Conservation (phyloP, 2,797 vertebrate genomes). For the Sebastes taczanowskii region DNA sequence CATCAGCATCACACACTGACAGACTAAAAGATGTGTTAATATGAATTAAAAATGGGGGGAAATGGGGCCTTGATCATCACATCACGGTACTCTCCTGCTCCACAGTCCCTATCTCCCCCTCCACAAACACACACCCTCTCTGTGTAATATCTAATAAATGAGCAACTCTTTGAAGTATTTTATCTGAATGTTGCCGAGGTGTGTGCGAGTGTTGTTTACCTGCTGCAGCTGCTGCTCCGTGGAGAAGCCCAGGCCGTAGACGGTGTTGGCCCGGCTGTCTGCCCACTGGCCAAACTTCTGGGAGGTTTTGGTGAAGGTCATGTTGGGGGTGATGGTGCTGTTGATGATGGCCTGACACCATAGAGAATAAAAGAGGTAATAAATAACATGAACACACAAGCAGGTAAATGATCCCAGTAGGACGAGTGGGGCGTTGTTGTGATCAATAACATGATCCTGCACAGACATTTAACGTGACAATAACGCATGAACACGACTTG, state of each 20-base stretch:
- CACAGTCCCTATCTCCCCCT: too few species aligned
- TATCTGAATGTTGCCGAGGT: background rate
- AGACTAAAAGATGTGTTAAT: background rate
- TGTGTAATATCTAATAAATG: background rate
- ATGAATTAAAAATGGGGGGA: background rate
- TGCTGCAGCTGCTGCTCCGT: slow-evolving; percentile 94
- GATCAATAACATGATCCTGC: background rate
- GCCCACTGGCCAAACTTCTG: slow-evolving; percentile 99
- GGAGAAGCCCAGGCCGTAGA: slow-evolving; percentile 93
- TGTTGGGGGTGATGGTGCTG: slow-evolving; percentile 98
- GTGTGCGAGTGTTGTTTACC: slow-evolving; percentile 69
- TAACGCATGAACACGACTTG: rapidly evolving
- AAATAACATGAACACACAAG: background rate
- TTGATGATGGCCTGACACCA: slow-evolving; percentile 92
- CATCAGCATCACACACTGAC: background rate
- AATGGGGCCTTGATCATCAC: background rate
- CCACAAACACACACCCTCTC: background rate
- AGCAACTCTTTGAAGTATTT: background rate
- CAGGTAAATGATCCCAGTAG: background rate
- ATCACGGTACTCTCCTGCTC: background rate
- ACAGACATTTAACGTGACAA: background rate
- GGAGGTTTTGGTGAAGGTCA: slow-evolving; percentile 98
- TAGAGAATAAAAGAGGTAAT: background rate
- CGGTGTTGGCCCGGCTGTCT: slow-evolving; percentile 95
- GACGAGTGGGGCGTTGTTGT: background rate